These are phyloP conservation scores for Zaprionus tsacasi DNA, from an alignment of 1,140 invertebrate genomes.

Conservation along the genomic window DNA sequence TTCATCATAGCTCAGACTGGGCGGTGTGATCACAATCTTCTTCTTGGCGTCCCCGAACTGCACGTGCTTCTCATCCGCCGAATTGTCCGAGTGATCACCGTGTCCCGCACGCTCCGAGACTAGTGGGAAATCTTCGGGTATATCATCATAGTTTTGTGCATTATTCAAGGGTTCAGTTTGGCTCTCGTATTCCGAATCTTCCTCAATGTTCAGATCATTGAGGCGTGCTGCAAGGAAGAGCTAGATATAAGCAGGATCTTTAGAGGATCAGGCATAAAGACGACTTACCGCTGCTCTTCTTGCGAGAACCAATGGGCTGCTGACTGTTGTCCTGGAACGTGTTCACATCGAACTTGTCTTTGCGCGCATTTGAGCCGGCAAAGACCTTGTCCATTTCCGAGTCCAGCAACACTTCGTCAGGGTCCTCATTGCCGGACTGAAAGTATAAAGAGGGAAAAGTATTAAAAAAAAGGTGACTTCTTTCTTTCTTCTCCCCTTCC, in stretches of 20 bases:
- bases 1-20: slow-evolving; percentile 78
- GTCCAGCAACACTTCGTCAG: slow-evolving; percentile 88
- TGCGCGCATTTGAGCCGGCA: slow-evolving; percentile 82
- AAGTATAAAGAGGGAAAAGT: background rate
- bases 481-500: too few species aligned
- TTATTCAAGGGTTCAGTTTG: slow-evolving; percentile 72
- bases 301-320: slow-evolving; percentile 84
- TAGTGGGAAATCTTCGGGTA: slow-evolving; percentile 81
- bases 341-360: slow-evolving; percentile 88
- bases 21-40: slow-evolving; percentile 73
- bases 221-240: slow-evolving; percentile 48
- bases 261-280: slow-evolving; percentile 8
- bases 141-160: slow-evolving; percentile 85
- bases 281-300: slow-evolving; percentile 84
- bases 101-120: slow-evolving; percentile 81
- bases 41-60: slow-evolving; percentile 79
- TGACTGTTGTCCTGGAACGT: slow-evolving; percentile 85
- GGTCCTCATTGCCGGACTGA: slow-evolving; percentile 86
- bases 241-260: background rate
- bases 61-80: slow-evolving; percentile 80
- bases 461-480: too few species aligned
- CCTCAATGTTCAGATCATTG: slow-evolving; percentile 80
- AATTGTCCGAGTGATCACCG: slow-evolving; percentile 83
- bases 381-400: slow-evolving; percentile 93
- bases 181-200: slow-evolving; percentile 81